These are phyloP conservation scores for Coelinius sp. DNA, from an alignment of 2,888 invertebrate species.

Conservation along the genomic window DNA sequence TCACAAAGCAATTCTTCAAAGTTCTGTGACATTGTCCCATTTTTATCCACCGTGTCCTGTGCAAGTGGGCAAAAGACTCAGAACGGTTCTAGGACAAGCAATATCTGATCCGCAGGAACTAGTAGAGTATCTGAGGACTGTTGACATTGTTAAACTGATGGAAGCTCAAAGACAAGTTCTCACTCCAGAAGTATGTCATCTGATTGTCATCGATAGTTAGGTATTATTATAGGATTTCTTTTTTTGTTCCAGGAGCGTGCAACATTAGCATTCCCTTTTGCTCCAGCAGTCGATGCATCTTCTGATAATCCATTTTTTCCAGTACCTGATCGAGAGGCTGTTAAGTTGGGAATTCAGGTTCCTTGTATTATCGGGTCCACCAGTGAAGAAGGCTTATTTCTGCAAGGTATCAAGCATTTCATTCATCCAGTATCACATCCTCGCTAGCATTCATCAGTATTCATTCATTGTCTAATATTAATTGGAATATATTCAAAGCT, in stretches of 20 bases:
- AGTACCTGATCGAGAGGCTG: conserved; percentile 34
- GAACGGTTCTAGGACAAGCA: conserved; percentile 44
- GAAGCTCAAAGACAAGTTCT: conserved; percentile 30
- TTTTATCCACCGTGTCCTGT: not conserved
- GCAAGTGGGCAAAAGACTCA: not conserved
- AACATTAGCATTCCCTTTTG: conserved; percentile 30
- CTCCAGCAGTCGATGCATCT: conserved; percentile 47
- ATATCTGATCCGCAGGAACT: conserved; percentile 49
- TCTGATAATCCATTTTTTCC: conserved; percentile 53
- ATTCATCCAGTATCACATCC: not conserved
- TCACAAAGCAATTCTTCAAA: not conserved
- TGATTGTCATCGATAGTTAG: not conserved
- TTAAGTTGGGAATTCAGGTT: conserved; percentile 46
- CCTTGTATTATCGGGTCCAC: conserved; percentile 56
- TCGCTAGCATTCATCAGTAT: not conserved
- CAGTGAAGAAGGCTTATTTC: conserved; percentile 46
- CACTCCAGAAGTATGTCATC: not conserved
- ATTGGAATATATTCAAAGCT: not conserved
- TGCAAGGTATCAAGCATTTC: not conserved
- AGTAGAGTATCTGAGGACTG: conserved; percentile 50
- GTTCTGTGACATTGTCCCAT: not conserved
- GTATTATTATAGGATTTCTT: not conserved
- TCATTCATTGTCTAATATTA: not conserved
- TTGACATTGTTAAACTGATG: conserved; percentile 49
- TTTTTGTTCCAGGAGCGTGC: conserved; percentile 44